phyloP scores from a whole-genome alignment of 2,113 vertebrate species.

The Theristicus caerulescens region DNA sequence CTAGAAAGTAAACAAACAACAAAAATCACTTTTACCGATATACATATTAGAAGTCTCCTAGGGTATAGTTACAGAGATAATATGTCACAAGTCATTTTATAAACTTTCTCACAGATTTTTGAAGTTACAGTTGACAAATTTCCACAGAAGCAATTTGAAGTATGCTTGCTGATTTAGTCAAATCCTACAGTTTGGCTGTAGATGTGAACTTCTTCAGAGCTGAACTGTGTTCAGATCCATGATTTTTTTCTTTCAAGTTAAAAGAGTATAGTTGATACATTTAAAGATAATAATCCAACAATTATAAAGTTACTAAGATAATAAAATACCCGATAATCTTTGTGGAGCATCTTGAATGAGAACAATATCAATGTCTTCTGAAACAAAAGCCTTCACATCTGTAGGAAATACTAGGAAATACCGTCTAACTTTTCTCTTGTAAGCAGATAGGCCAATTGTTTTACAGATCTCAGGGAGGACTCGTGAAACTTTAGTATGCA shows the following conservation, averaged over 20 bases:
- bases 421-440: background rate
- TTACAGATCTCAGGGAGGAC: slow-evolving; percentile 30
- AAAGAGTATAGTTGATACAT: background rate
- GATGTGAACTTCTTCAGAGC: background rate
- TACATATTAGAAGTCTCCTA: background rate
- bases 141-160: background rate
- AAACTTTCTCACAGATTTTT: background rate
- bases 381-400: slow-evolving; percentile 59
- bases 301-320: slow-evolving; percentile 50
- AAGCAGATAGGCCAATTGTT: slow-evolving; percentile 43
- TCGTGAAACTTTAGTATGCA: slow-evolving; percentile 18
- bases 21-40: background rate
- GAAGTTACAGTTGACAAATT: background rate
- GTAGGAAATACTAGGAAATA: slow-evolving; percentile 49
- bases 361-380: slow-evolving; percentile 43
- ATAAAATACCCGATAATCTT: slow-evolving; percentile 58
- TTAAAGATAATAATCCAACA: slow-evolving; percentile 34
- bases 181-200: background rate
- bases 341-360: slow-evolving; percentile 48
- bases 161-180: background rate
- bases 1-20: background rate
- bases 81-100: background rate
- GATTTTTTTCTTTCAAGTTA: background rate
- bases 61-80: background rate
- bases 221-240: background rate